phyloP scores from a whole-genome alignment of 2,888 invertebrate species.

The Aplocera efformata region DNA sequence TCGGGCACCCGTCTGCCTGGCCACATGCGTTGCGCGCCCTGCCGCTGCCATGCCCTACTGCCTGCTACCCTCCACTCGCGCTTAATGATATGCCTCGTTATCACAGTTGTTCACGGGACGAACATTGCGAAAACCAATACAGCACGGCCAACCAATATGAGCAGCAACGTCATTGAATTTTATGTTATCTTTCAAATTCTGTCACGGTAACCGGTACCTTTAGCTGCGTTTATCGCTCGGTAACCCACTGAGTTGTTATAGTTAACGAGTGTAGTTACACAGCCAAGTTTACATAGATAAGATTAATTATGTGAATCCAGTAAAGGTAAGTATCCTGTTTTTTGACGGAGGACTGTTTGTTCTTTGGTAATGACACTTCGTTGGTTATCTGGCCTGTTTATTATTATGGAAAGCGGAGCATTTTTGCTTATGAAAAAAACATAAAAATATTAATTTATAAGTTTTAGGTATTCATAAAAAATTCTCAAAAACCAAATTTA shows the following conservation, averaged over 20 bases:
- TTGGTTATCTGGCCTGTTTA: constrained; percentile 2
- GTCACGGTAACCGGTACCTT: constrained; percentile 12
- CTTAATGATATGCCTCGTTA: constrained; percentile 75
- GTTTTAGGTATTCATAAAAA: too few species aligned
- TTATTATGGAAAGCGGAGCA: not conserved
- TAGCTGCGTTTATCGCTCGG: constrained; percentile 20
- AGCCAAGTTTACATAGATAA: constrained; percentile 24
- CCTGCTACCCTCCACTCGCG: constrained; percentile 62
- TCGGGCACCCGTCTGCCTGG: constrained; percentile 54
- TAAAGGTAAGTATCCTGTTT: constrained; percentile 1
- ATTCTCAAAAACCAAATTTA: too few species aligned
- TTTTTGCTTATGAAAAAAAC: too few species aligned
- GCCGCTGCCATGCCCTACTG: constrained; percentile 64
- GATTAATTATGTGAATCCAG: constrained; percentile 21
- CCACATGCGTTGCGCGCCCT: constrained; percentile 75
- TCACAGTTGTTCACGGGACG: constrained; percentile 41
- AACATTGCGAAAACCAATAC: constrained; percentile 4
- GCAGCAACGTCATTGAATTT: not conserved
- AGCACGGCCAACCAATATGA: not conserved
- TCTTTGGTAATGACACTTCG: too few species aligned
- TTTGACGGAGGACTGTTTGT: too few species aligned
- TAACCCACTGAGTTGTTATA: constrained; percentile 13
- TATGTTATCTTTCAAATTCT: constrained; percentile 14
- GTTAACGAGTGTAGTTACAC: constrained; percentile 17
- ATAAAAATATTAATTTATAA: too few species aligned